These are phyloP conservation scores for Nematolebias whitei DNA, from an alignment of 2,113 vertebrate species.

Conservation along the genomic window DNA sequence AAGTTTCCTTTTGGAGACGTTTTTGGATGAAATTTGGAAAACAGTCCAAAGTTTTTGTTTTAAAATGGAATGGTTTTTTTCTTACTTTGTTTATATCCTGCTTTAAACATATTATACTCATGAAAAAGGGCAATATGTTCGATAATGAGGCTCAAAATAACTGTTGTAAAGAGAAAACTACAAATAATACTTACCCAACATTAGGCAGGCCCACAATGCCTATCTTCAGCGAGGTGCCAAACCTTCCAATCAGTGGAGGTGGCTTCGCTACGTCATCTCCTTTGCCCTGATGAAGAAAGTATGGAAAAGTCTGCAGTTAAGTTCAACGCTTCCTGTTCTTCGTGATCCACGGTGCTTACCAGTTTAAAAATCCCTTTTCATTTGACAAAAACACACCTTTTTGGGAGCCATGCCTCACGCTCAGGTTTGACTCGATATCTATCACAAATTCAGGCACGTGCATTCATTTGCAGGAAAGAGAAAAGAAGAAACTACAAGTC, in stretches of 20 bases:
- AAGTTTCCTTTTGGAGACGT: neutral
- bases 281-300: constrained; percentile 80
- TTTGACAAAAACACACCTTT: constrained; percentile 56
- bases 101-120: constrained; percentile 11
- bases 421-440: constrained; percentile 16
- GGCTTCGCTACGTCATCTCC: constrained; percentile 84
- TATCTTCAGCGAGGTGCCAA: constrained; percentile 94
- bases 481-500: constrained; percentile 32
- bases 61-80: neutral
- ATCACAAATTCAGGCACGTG: constrained; percentile 24
- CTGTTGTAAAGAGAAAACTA: constrained; percentile 10
- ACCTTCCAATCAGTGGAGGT: constrained; percentile 92
- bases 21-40: neutral
- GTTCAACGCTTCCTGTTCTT: constrained; percentile 42
- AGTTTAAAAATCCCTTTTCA: neutral
- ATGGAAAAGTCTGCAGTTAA: constrained; percentile 49
- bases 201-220: constrained; percentile 95
- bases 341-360: constrained; percentile 38
- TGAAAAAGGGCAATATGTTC: constrained; percentile 6
- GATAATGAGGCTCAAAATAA: constrained; percentile 12
- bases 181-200: constrained; percentile 86
- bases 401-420: constrained; percentile 66
- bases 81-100: neutral
- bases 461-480: constrained; percentile 47
- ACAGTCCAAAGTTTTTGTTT: neutral